These are phyloP conservation scores for Alethe diademata DNA, from an alignment of 2,113 vertebrate genomes.

Conservation along the genomic window DNA sequence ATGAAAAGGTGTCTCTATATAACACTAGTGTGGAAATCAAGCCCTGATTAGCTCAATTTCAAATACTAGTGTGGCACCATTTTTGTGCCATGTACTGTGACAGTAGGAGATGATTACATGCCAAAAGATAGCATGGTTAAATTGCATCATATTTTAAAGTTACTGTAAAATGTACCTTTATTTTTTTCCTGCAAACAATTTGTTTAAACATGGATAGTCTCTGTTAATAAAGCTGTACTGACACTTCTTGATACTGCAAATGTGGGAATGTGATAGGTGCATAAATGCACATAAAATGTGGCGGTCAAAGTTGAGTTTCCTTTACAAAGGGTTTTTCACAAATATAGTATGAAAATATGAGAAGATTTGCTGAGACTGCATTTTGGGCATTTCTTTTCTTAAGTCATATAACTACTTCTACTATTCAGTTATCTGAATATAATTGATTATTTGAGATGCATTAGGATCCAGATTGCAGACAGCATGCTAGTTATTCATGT, in stretches of 20 bases:
- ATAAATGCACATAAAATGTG: neutral
- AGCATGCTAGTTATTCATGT: neutral
- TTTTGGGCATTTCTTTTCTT: neutral
- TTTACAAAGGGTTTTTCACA: neutral
- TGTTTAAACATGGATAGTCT: neutral
- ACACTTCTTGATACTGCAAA: neutral
- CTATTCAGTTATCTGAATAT: neutral
- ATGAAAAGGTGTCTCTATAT: neutral
- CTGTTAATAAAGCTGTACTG: neutral
- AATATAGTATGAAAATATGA: neutral
- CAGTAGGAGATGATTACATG: neutral
- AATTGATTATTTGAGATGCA: neutral
- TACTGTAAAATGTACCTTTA: neutral
- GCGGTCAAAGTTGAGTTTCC: neutral
- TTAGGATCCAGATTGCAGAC: neutral
- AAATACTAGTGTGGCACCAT: neutral
- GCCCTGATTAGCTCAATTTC: neutral
- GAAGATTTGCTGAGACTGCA: neutral
- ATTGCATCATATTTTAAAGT: neutral
- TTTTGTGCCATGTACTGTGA: neutral
- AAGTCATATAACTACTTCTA: neutral
- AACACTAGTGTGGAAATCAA: neutral
- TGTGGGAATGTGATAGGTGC: neutral
- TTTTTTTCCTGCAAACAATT: neutral
- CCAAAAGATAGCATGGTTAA: neutral